These are phyloP conservation scores for Hemibagrus guttatus DNA, from an alignment of 2,797 vertebrate species.

Conservation along the genomic window DNA sequence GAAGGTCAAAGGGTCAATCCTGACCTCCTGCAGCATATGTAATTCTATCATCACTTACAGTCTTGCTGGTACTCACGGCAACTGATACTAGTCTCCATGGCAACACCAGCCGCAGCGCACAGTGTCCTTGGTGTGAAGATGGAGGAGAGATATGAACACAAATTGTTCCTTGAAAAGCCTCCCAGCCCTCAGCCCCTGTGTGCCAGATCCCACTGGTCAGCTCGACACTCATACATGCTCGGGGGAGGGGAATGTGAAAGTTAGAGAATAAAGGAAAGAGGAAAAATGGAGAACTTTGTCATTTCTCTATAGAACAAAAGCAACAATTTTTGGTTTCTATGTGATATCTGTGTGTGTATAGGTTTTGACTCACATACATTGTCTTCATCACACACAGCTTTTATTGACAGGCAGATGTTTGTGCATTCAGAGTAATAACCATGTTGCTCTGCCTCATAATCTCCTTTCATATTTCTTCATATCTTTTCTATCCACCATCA, in stretches of 20 bases:
- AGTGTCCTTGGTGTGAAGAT: conserved; percentile 78
- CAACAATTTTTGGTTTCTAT: neutral
- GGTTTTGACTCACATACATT: neutral
- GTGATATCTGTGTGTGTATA: neutral
- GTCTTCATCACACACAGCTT: neutral
- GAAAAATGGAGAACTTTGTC: neutral
- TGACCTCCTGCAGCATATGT: conserved; percentile 41
- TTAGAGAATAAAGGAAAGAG: conserved; percentile 1
- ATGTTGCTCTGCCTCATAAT: neutral
- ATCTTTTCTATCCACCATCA: conserved; percentile 9
- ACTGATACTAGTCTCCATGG: conserved; percentile 77
- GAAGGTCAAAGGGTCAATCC: conserved; percentile 53
- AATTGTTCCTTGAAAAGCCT: conserved; percentile 51
- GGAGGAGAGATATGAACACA: conserved; percentile 67
- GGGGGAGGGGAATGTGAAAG: conserved; percentile 27
- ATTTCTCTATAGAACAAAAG: neutral
- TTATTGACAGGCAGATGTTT: conserved; percentile 3
- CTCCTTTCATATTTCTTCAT: conserved; percentile 1
- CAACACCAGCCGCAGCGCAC: conserved; percentile 72
- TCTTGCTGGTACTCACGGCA: conserved; percentile 50
- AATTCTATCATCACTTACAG: conserved; percentile 52
- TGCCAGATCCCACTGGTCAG: conserved; percentile 45
- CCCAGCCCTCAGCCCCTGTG: conserved; percentile 3
- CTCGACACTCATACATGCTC: conserved; percentile 32
- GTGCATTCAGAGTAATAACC: neutral